phyloP scores from a whole-genome alignment of 2,797 vertebrate species.

The Clarias pachynema region DNA sequence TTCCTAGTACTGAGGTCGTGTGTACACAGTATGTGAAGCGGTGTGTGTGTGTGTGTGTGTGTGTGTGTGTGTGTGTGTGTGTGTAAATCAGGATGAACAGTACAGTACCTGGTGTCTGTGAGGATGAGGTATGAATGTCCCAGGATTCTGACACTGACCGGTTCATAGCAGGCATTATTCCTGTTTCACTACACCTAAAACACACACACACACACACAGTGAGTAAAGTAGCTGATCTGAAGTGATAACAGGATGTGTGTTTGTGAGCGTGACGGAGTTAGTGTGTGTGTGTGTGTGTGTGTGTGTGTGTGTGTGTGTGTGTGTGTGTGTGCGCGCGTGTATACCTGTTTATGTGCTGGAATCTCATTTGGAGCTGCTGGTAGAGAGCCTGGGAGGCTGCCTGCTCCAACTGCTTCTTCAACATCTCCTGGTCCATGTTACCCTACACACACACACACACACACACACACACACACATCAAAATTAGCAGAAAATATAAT shows the following conservation, averaged over 20 bases:
- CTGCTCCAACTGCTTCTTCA: slow-evolving; percentile 88
- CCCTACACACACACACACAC: slow-evolving; percentile 68
- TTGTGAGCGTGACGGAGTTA: too few species aligned
- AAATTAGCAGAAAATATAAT: neutral
- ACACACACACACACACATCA: neutral
- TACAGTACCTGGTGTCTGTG: slow-evolving; percentile 78
- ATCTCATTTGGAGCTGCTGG: slow-evolving; percentile 90
- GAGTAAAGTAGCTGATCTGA: neutral
- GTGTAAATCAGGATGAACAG: neutral
- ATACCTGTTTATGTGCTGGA: slow-evolving; percentile 88
- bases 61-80: neutral
- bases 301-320: too few species aligned
- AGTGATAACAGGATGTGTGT: neutral
- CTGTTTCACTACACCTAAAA: slow-evolving; percentile 83
- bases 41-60: neutral
- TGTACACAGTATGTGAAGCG: neutral
- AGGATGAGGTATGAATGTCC: slow-evolving; percentile 96
- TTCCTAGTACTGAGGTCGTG: neutral
- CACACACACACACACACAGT: neutral
- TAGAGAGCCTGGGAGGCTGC: slow-evolving; percentile 82
- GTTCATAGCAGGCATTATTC: slow-evolving; percentile 88
- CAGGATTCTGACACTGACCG: slow-evolving; percentile 93
- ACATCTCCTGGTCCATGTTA: slow-evolving; percentile 88
- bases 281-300: neutral
- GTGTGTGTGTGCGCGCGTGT: neutral